A percentile compares a stretch with the other conserved stretches of the same genome.
Conservation (phyloP, 2,797 vertebrate genomes). For the Gallirallus australis region DNA sequence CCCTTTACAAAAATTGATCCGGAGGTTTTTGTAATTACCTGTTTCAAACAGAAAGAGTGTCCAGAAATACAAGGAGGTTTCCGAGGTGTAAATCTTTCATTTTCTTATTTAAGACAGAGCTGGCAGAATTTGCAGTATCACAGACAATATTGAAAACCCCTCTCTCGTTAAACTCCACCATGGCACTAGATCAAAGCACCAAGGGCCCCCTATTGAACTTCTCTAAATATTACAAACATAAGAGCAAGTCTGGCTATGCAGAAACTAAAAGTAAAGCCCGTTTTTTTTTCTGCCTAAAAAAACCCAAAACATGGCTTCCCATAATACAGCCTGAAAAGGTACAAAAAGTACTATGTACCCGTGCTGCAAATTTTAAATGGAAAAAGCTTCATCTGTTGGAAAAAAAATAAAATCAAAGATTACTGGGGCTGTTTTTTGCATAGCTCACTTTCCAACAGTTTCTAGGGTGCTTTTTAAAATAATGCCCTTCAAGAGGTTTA, state of each 20-base stretch:
- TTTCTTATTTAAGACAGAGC: conserved; percentile 81
- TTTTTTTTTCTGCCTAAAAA: not conserved
- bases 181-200: conserved; percentile 93
- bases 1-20: conserved; percentile 83
- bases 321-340: not conserved
- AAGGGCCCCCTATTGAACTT: conserved; percentile 95
- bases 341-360: not conserved
- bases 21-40: conserved; percentile 84
- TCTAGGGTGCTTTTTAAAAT: not conserved
- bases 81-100: conserved; percentile 73
- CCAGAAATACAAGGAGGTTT: conserved; percentile 78
- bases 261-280: conserved; percentile 64
- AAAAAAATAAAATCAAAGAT: not conserved
- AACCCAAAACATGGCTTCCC: not conserved
- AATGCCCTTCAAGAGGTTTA: not conserved
- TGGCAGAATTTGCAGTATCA: conserved; percentile 81
- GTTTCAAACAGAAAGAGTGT: conserved; percentile 70
- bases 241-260: conserved; percentile 81
- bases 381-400: not conserved
- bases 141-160: conserved; percentile 82
- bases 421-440: not conserved
- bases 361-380: not conserved
- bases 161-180: conserved; percentile 80
- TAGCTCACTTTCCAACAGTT: not conserved
- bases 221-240: conserved; percentile 89